These are phyloP conservation scores for Ctenopoma kingsleyae DNA, from an alignment of 2,797 vertebrate genomes.

Conservation along the genomic window DNA sequence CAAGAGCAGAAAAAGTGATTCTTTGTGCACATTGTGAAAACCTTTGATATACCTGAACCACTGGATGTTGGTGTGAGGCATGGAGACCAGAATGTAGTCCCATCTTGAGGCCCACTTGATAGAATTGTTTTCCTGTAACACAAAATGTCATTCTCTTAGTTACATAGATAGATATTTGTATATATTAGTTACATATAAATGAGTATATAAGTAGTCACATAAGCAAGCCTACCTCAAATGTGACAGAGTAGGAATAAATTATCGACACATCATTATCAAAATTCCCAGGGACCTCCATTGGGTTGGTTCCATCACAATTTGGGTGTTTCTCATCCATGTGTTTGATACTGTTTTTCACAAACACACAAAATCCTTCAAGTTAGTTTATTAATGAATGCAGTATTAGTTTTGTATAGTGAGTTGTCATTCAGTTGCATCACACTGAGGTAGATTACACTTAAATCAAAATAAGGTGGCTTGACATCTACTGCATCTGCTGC, in stretches of 20 bases:
- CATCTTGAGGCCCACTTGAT: conserved; percentile 93
- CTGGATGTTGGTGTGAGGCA: conserved; percentile 93
- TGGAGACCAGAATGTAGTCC: conserved; percentile 94
- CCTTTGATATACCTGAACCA: conserved; percentile 90
- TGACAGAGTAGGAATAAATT: conserved; percentile 90
- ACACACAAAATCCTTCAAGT: conserved; percentile 8
- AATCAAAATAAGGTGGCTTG: not conserved
- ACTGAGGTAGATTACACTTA: not conserved
- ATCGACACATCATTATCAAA: conserved; percentile 82
- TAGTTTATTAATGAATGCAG: not conserved
- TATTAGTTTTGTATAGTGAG: not conserved
- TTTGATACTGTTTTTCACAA: conserved; percentile 83
- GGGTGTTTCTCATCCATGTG: conserved; percentile 79
- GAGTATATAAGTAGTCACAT: not conserved
- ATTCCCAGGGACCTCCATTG: conserved; percentile 89
- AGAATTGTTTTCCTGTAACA: conserved; percentile 83
- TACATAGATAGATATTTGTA: not conserved
- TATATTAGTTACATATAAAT: not conserved
- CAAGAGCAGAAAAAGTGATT: not conserved
- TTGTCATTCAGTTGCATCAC: not conserved
- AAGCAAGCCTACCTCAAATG: conserved; percentile 84
- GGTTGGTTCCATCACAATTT: conserved; percentile 80
- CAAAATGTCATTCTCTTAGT: not conserved
- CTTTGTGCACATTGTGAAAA: not conserved
- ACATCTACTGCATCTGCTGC: not conserved